Evolutionary conservation across 2,797 vertebrate species (phyloP).

Genomic region (Vireo griseus): DNA sequence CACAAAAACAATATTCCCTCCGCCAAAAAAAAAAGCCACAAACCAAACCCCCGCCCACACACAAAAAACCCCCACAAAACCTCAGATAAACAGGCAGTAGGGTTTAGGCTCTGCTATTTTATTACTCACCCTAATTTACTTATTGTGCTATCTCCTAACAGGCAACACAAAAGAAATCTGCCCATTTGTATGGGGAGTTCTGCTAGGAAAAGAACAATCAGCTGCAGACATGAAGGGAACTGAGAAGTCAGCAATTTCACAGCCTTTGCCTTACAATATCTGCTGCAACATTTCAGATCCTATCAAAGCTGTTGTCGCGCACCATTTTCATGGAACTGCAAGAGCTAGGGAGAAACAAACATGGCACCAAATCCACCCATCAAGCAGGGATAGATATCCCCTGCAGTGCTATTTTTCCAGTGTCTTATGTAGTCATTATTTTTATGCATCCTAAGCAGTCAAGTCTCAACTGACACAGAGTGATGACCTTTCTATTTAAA

Average conservation of each 20-base stretch:
- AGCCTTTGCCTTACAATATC: slow-evolving; percentile 14
- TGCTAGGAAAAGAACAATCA: slow-evolving; percentile 38
- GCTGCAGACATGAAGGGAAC: slow-evolving; percentile 22
- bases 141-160: neutral
- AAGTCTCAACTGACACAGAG: neutral
- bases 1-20: neutral
- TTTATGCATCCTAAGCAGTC: neutral
- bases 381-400: neutral
- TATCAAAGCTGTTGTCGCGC: neutral
- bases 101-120: neutral
- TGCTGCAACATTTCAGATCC: neutral
- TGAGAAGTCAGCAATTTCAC: slow-evolving; percentile 23
- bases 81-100: neutral
- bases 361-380: neutral
- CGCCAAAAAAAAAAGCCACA: accelerated
- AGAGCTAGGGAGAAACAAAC: neutral
- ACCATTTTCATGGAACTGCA: neutral
- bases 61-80: accelerated
- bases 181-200: neutral
- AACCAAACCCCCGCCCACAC: accelerated
- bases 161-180: slow-evolving; percentile 6
- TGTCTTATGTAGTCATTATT: neutral
- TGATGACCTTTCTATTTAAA: neutral
- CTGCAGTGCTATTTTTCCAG: neutral
- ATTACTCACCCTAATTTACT: neutral